Evolutionary conservation across 37 sponge, comb jelly and placozoan genomes (phyloP).

Genomic region (Cladorhizidae sp.): DNA sequence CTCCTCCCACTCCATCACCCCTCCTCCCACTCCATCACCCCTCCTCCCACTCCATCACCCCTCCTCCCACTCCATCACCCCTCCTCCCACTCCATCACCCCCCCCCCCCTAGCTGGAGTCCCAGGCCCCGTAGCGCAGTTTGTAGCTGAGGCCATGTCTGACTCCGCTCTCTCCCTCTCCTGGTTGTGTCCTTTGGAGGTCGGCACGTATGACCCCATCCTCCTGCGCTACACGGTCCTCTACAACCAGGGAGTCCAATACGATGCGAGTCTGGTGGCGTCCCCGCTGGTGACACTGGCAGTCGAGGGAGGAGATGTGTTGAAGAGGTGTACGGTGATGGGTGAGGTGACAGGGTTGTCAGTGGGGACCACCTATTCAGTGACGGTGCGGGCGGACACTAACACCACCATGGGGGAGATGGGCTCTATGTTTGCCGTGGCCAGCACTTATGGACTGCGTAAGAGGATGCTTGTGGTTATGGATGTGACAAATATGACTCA

Average conservation of each 20-base stretch:
- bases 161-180: neutral
- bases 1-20: neutral
- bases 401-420: neutral
- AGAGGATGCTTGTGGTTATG: neutral
- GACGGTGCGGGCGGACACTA: neutral
- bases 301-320: too few species aligned
- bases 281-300: neutral
- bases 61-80: neutral
- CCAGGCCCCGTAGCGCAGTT: neutral
- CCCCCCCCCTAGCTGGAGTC: neutral
- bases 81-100: neutral
- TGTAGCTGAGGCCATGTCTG: neutral
- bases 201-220: neutral
- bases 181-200: neutral
- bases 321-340: neutral
- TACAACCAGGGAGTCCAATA: neutral
- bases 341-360: neutral
- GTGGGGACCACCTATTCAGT: slow-evolving; percentile 4
- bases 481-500: neutral
- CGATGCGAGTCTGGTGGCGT: neutral
- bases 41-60: neutral
- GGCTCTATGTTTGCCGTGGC: neutral
- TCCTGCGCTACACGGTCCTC: neutral
- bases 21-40: neutral
- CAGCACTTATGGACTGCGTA: slow-evolving; percentile 15